Conservation (phyloP, 2,113 vertebrate genomes). For the Pelobates fuscus region DNA sequence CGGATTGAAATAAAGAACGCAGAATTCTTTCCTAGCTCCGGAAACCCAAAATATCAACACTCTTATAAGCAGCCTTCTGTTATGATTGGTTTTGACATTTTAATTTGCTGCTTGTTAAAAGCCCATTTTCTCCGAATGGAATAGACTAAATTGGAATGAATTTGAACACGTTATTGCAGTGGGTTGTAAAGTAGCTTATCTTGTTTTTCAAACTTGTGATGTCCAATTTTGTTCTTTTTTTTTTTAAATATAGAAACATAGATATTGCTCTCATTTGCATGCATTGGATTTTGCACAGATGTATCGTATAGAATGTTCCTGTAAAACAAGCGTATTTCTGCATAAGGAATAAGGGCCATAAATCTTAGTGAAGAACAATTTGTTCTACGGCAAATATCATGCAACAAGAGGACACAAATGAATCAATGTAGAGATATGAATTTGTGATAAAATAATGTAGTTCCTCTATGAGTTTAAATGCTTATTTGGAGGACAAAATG, state of each 20-base stretch:
- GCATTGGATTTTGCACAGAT: slow-evolving; percentile 4
- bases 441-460: too few relatives aligned
- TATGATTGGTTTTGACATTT: slow-evolving; percentile 68
- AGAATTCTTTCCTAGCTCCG: slow-evolving; percentile 19
- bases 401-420: too few relatives aligned
- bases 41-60: slow-evolving; percentile 56
- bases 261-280: slow-evolving; percentile 24
- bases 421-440: too few relatives aligned
- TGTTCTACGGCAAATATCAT: too few relatives aligned
- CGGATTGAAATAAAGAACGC: slow-evolving; percentile 50
- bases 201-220: slow-evolving; percentile 46
- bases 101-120: slow-evolving; percentile 63
- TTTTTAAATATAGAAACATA: slow-evolving; percentile 5
- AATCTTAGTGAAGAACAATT: too few relatives aligned
- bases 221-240: slow-evolving; percentile 24
- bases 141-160: slow-evolving; percentile 59
- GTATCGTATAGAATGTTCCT: background rate
- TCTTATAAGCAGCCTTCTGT: slow-evolving; percentile 57
- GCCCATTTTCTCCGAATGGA: slow-evolving; percentile 61
- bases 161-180: slow-evolving; percentile 46
- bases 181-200: slow-evolving; percentile 51
- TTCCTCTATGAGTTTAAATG: too few relatives aligned
- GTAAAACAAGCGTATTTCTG: too few relatives aligned
- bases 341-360: too few relatives aligned
- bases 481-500: too few relatives aligned